Base-by-base conservation (phyloP, 1,140 invertebrate genomes). In the Pachypsylla venusta region DNA sequence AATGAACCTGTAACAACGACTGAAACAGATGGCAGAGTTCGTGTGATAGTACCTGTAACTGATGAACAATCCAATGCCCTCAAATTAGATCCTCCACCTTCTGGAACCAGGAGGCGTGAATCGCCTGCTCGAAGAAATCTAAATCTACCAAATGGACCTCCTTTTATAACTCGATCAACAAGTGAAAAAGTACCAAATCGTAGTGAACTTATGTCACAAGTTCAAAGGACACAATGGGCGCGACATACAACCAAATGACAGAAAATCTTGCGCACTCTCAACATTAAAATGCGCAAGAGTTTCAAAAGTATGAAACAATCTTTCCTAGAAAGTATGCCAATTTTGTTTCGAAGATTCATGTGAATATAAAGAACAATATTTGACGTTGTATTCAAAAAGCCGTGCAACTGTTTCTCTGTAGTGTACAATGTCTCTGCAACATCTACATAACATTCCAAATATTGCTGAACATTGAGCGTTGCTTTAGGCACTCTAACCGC, bases 171-270 rank as follows among this genome's bases (percentile, higher is more conserved):
- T 1, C 76, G 88, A 42, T 84, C 84, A 4, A 89, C 87, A 2
- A 89, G 85, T 71, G 87, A 89, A 61, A 84, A 87, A 70, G 80
- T 89, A 48, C 85, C 87, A 1, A 84, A 87, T 64, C 77, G 84
- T 35, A 89, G 81, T 68, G 85, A 89, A 68, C 74, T 88, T 63
- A 86, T 89, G 82, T 80, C 79, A n/a, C 83, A 88, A 65, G 78
- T 89, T 57, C 81, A 84, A 65, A 75, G 87, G 57, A 81, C 83
- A 0, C 79, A 81, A 27, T 91, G 87, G 87, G 85, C 85, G 1
- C 74, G 88, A 64, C 87, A 90, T 67, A 91, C 87, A 1, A 90
- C 87, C 14, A 90, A 89, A 71, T 91, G 67, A 65, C 35, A 39
- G 10, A 14, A 26, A 60, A 10, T 27, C 53, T 35, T 26, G 42